These are phyloP conservation scores for Zhuqinia jingwanae DNA, from an alignment of 2,888 invertebrate species.

Conservation along the genomic window DNA sequence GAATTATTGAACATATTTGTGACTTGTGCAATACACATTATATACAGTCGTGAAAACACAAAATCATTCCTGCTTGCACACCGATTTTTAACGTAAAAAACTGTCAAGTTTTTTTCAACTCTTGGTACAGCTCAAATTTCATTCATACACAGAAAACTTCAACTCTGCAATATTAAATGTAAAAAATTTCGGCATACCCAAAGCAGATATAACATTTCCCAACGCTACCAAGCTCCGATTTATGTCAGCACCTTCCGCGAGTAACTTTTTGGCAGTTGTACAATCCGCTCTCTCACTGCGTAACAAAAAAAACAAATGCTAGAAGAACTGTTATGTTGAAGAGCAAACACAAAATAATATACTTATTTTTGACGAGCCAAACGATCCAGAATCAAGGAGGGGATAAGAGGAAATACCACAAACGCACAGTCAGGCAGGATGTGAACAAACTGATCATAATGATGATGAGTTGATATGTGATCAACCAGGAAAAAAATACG, in stretches of 20 bases:
- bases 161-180: not conserved
- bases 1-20: not conserved
- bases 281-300: conserved; percentile 78
- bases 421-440: too few relatives aligned
- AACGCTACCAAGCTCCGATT: conserved; percentile 91
- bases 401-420: too few relatives aligned
- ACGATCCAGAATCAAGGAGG: not conserved
- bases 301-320: not conserved
- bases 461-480: conserved; percentile 42
- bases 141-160: not conserved
- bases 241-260: conserved; percentile 85
- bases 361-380: not conserved
- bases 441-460: not conserved
- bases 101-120: not conserved
- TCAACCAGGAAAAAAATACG: conserved; percentile 24
- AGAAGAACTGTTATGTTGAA: not conserved
- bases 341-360: not conserved
- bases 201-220: conserved; percentile 90
- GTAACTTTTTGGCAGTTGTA: conserved; percentile 80
- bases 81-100: too few relatives aligned
- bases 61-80: too few relatives aligned
- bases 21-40: too few relatives aligned
- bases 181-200: conserved; percentile 83
- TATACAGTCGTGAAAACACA: too few relatives aligned
- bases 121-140: not conserved